These are phyloP conservation scores for Centruroides vittatus DNA, from an alignment of 1,140 invertebrate genomes.

Conservation along the genomic window DNA sequence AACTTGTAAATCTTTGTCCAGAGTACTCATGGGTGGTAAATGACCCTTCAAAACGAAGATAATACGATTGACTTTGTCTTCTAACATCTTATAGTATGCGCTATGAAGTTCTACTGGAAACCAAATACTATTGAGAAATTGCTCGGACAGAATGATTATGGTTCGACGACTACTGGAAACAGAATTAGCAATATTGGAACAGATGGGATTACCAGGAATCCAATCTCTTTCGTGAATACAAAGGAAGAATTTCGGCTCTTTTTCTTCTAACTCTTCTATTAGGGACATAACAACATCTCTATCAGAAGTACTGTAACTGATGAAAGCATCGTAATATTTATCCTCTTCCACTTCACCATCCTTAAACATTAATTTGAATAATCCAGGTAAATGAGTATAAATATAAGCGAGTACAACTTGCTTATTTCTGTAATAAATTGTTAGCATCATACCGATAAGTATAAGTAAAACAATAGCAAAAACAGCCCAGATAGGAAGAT, in stretches of 20 bases:
- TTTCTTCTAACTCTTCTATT: conserved; percentile 41
- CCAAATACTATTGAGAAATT: conserved; percentile 71
- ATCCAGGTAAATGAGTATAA: conserved; percentile 48
- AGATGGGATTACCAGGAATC: conserved; percentile 51
- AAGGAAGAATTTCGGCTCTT: conserved; percentile 28
- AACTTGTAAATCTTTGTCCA: conserved; percentile 56
- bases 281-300: conserved; percentile 48
- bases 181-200: conserved; percentile 59
- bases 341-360: conserved; percentile 53
- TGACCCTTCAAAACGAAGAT: conserved; percentile 66
- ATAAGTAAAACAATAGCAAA: conserved; percentile 9
- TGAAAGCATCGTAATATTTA: conserved; percentile 69
- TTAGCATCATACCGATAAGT: conserved; percentile 22
- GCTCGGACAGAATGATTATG: conserved; percentile 61
- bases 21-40: conserved; percentile 40
- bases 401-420: conserved; percentile 41
- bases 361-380: conserved; percentile 47
- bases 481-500: conserved; percentile 16
- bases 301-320: conserved; percentile 68
- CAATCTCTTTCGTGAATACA: conserved; percentile 74
- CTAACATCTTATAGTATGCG: conserved; percentile 58
- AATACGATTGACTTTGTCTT: conserved; percentile 50
- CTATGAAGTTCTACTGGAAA: conserved; percentile 66
- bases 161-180: conserved; percentile 64
- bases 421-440: conserved; percentile 45